Percentiles rank a stretch among this genome's conserved stretches.
Evolutionary conservation across 1,140 invertebrate species (phyloP).

Genomic region (Drosophila bifasciata): DNA sequence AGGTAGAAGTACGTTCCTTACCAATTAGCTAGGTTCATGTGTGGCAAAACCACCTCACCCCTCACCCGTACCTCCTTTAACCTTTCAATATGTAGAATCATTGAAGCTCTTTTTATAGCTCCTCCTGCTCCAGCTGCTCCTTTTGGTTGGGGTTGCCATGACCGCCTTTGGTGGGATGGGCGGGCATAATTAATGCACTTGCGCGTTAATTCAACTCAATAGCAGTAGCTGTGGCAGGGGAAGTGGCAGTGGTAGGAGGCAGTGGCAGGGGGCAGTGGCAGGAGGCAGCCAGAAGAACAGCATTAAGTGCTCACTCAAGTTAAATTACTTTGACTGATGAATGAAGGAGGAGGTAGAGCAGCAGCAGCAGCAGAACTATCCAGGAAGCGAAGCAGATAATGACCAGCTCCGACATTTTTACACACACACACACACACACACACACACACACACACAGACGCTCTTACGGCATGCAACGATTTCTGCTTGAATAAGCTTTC

Average conservation of each 20-base stretch:
- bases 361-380: background rate
- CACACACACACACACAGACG: no score
- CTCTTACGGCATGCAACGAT: conserved; percentile 23
- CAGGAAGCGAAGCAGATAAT: conserved; percentile 47
- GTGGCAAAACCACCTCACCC: conserved; percentile 3
- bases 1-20: conserved; percentile 3
- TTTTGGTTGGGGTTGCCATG: conserved; percentile 46
- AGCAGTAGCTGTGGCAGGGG: background rate
- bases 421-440: background rate
- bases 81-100: conserved; percentile 38
- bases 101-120: conserved; percentile 39
- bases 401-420: conserved; percentile 52
- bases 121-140: conserved; percentile 2
- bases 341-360: background rate
- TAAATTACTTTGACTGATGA: conserved; percentile 71
- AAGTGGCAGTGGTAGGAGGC: conserved; percentile 3
- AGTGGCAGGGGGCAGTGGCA: conserved; percentile 4
- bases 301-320: conserved; percentile 75
- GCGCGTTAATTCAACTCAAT: conserved; percentile 66
- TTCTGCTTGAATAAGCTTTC: background rate
- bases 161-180: conserved; percentile 40
- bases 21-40: conserved; percentile 47
- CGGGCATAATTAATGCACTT: conserved; percentile 77
- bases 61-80: conserved; percentile 7
- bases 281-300: conserved; percentile 35